Evolutionary conservation across 2,888 invertebrate genomes (phyloP), one percentile per base, ranked within the genome.

Genomic region (Portevinia maculata): DNA sequence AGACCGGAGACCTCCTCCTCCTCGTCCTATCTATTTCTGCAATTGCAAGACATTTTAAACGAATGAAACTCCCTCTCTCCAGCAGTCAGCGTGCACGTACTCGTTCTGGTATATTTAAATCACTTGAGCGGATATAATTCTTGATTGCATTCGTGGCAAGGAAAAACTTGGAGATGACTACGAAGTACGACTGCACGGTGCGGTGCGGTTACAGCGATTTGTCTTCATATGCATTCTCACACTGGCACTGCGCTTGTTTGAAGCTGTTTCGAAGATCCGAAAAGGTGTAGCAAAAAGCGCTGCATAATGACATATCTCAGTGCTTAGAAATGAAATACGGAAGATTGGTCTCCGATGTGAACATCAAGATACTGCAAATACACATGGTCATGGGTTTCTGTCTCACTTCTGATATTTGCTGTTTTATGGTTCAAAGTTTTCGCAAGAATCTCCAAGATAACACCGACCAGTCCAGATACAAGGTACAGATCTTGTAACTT

Each of bases 41-140:
- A 73, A 83, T 71, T 78, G 78, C 67, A 73, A 71, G 83, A 53
- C 78, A 83, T 83, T 78, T 71, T 60, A 62, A 78, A 83, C 71
- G 83, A 78, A 76, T 53, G 81, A 75, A 75, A 75, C 75, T 74
- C 64, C 70, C 70, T 62, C 32, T 46, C 50, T 53, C 52, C 50
- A 53, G 52, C 52, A 69, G 37, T 28, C 70, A 55, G 64, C 59
- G 52, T 44, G 44, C 67, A 75, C 59, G 67, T 78, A 65, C 62
- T 48, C 67, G 71, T 78, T 67, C 41, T 60, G 64, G 78, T 78
- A 76, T 83, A 83, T 83, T 83, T 78, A 83, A 83, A 83, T 83
- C 83, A 83, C 83, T 83, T 83, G 83, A 76, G 78, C 83, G 83
- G 83, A 83, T 76, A 83, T 83, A 78, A 83, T 78, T 83, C 83